Evolutionary conservation across 1,140 invertebrate species (phyloP).

Genomic region (Laodelphax striatellus): DNA sequence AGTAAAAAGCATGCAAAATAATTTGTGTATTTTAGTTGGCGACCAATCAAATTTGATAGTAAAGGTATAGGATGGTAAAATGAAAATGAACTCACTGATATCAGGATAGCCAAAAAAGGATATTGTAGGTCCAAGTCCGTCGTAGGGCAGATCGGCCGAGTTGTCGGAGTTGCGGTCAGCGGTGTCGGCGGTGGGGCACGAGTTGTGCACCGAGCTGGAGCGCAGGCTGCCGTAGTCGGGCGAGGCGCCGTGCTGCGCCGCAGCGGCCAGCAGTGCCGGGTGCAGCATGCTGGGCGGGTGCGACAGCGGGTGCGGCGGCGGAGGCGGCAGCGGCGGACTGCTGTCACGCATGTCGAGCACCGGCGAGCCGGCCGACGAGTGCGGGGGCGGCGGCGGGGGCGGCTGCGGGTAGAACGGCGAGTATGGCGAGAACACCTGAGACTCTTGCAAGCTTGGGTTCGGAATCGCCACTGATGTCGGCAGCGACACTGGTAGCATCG

Average conservation of each 20-base stretch:
- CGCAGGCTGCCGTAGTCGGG: conserved; percentile 61
- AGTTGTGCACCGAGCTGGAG: conserved; percentile 19
- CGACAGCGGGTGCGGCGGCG: conserved; percentile 33
- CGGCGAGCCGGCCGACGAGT: conserved; percentile 24
- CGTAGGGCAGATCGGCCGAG: conserved; percentile 78
- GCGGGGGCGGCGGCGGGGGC: conserved; percentile 26
- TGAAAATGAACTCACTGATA: neutral
- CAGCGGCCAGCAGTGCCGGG: conserved; percentile 60
- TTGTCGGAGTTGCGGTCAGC: conserved; percentile 75
- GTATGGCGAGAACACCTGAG: conserved; percentile 84
- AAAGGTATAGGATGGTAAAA: no score
- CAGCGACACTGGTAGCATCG: conserved; percentile 74
- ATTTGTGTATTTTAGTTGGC: no score
- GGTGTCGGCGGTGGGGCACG: conserved; percentile 42
- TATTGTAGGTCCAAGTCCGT: conserved; percentile 87
- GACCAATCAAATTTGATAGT: no score
- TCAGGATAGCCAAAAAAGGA: conserved; percentile 53
- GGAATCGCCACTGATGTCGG: conserved; percentile 91
- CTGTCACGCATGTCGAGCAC: conserved; percentile 24
- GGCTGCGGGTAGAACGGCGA: conserved; percentile 66
- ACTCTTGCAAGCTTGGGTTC: conserved; percentile 89
- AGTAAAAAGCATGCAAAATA: no score
- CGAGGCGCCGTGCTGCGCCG: conserved; percentile 60
- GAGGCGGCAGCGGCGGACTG: conserved; percentile 27
- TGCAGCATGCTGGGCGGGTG: conserved; percentile 35